Percentiles rank a stretch among this genome's conserved stretches.
Evolutionary conservation across 2,888 invertebrate genomes (phyloP).

Genomic region (Eristalis tenax): DNA sequence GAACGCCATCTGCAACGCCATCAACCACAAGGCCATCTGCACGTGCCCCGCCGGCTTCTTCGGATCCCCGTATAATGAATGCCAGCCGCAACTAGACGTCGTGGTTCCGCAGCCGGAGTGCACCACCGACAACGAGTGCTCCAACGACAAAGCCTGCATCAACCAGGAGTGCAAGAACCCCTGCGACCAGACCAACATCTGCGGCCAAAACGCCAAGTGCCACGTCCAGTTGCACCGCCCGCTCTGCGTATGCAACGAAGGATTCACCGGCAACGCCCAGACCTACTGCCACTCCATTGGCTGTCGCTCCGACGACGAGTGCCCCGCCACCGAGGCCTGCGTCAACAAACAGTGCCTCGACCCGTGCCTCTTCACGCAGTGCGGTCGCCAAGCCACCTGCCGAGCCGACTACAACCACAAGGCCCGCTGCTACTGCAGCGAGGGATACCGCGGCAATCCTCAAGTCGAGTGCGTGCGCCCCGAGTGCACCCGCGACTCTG

Average conservation of each 20-base stretch:
- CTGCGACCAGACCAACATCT: constrained; percentile 86
- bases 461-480: constrained; percentile 88
- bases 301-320: constrained; percentile 92
- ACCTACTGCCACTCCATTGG: constrained; percentile 90
- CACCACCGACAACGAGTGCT: constrained; percentile 88
- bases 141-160: constrained; percentile 91
- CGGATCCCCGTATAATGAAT: constrained; percentile 90
- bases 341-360: constrained; percentile 90
- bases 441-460: constrained; percentile 90
- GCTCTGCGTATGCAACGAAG: constrained; percentile 89
- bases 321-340: constrained; percentile 90
- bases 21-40: constrained; percentile 92
- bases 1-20: constrained; percentile 89
- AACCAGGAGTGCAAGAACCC: constrained; percentile 89
- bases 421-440: constrained; percentile 89
- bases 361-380: constrained; percentile 90
- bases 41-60: constrained; percentile 90
- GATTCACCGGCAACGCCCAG: constrained; percentile 92
- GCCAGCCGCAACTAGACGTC: constrained; percentile 82
- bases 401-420: constrained; percentile 88
- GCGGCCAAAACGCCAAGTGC: constrained; percentile 90
- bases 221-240: constrained; percentile 90
- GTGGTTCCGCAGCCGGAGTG: constrained; percentile 88
- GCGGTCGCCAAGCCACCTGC: constrained; percentile 91
- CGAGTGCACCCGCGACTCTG: constrained; percentile 88